A percentile compares a stretch with the other conserved stretches of the same genome.
Conservation (phyloP, 2,797 vertebrate genomes). For the Scarus forsteni region DNA sequence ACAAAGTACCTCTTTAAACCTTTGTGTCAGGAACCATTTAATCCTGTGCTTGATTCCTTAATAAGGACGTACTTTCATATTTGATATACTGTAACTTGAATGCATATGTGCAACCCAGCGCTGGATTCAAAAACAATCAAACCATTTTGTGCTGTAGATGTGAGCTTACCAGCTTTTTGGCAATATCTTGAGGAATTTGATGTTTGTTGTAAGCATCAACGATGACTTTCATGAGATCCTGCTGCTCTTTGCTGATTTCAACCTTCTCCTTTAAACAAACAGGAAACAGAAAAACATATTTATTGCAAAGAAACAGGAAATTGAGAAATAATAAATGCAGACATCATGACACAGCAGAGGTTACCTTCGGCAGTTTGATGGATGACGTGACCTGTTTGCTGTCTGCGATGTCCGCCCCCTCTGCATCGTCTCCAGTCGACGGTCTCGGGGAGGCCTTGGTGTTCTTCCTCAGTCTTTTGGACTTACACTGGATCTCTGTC, state of each 20-base stretch:
- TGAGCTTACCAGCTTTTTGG: slow-evolving; percentile 92
- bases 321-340: neutral
- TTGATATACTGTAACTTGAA: no score
- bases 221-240: slow-evolving; percentile 88
- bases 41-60: no score
- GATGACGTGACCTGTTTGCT: slow-evolving; percentile 94
- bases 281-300: slow-evolving; percentile 4
- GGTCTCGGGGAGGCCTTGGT: slow-evolving; percentile 86
- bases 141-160: neutral
- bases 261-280: slow-evolving; percentile 90
- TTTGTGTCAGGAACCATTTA: no score
- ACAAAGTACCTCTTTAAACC: no score
- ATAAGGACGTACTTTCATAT: no score
- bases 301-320: neutral
- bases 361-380: slow-evolving; percentile 85
- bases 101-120: no score
- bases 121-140: no score
- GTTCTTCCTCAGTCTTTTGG: slow-evolving; percentile 95
- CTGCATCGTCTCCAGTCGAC: slow-evolving; percentile 83
- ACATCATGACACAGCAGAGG: neutral
- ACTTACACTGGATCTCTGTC: slow-evolving; percentile 99
- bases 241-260: slow-evolving; percentile 91
- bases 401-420: slow-evolving; percentile 86
- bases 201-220: slow-evolving; percentile 93
- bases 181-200: slow-evolving; percentile 93